A percentile compares a stretch with the other conserved stretches of the same genome.
Conservation (phyloP, 1,140 invertebrate genomes). For the Micrasema minimum region DNA sequence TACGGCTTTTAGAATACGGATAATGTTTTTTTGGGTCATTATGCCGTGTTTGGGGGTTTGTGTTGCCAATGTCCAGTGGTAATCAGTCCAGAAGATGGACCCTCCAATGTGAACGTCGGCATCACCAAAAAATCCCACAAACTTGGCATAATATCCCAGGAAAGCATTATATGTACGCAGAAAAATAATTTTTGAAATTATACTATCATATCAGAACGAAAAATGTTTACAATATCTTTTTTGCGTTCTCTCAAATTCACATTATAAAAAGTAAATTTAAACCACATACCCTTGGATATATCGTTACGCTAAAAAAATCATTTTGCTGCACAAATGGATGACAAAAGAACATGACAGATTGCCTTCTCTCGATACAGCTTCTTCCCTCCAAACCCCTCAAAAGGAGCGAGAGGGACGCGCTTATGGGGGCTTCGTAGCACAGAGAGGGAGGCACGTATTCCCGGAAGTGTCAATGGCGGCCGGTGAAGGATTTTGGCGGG, state of each 20-base stretch:
- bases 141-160: no score
- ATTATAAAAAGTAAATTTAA: slow-evolving; percentile 27
- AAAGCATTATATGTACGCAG: no score
- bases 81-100: no score
- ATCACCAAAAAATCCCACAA: no score
- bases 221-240: not conserved
- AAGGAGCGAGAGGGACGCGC: not conserved
- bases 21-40: no score
- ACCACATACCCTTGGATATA: slow-evolving; percentile 1
- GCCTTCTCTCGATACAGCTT: slow-evolving; percentile 28
- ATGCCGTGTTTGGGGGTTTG: no score
- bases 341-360: slow-evolving; percentile 36
- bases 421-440: no score
- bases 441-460: not conserved
- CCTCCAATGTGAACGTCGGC: no score
- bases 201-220: no score
- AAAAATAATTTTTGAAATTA: no score
- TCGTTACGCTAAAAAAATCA: slow-evolving; percentile 20
- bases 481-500: slow-evolving; percentile 32
- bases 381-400: slow-evolving; percentile 2
- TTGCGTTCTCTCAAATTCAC: slow-evolving; percentile 1
- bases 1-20: no score
- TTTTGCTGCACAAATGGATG: slow-evolving; percentile 31
- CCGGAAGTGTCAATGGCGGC: slow-evolving; percentile 34
- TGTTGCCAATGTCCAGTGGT: no score